Percentiles rank a stretch among this genome's conserved stretches.
Evolutionary conservation across 2,797 vertebrate species (phyloP).

Genomic region (Melanotaenia maccullochi): DNA sequence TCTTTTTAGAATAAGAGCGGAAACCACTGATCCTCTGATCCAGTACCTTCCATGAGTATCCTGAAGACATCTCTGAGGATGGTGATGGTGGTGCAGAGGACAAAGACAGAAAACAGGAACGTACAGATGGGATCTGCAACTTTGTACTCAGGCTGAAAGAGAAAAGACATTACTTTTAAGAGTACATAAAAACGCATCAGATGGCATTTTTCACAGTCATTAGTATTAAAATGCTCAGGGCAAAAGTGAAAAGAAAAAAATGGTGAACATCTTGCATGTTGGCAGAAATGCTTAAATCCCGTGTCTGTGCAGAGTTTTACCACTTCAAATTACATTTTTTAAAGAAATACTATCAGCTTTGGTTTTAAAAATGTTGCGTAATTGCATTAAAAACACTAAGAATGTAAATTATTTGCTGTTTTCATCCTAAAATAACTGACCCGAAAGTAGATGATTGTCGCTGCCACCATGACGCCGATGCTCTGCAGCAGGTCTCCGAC

Average conservation of each 20-base stretch:
- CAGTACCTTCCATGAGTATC: constrained; percentile 94
- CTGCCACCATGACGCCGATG: constrained; percentile 91
- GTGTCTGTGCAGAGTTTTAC: neutral
- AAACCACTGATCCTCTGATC: neutral
- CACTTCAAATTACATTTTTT: neutral
- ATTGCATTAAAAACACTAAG: neutral
- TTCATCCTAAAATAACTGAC: constrained; percentile 73
- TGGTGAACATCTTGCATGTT: constrained; percentile 32
- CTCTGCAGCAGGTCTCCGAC: constrained; percentile 97
- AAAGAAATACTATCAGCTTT: too few species aligned
- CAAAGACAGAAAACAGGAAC: constrained; percentile 94
- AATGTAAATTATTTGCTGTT: neutral
- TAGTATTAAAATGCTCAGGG: constrained; percentile 15
- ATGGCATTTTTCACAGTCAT: constrained; percentile 43
- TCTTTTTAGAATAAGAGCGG: neutral
- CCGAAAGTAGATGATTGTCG: constrained; percentile 94
- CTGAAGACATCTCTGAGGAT: constrained; percentile 93
- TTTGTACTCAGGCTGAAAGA: constrained; percentile 93
- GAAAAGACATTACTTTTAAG: neutral
- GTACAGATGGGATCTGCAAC: constrained; percentile 95
- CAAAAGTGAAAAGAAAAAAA: neutral
- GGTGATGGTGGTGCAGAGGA: constrained; percentile 91
- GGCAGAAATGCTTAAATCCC: neutral
- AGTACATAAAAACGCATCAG: constrained; percentile 42
- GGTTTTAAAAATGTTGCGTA: too few species aligned